Evolutionary conservation across 1,140 invertebrate genomes (phyloP).

Genomic region (Charaxes varanes): DNA sequence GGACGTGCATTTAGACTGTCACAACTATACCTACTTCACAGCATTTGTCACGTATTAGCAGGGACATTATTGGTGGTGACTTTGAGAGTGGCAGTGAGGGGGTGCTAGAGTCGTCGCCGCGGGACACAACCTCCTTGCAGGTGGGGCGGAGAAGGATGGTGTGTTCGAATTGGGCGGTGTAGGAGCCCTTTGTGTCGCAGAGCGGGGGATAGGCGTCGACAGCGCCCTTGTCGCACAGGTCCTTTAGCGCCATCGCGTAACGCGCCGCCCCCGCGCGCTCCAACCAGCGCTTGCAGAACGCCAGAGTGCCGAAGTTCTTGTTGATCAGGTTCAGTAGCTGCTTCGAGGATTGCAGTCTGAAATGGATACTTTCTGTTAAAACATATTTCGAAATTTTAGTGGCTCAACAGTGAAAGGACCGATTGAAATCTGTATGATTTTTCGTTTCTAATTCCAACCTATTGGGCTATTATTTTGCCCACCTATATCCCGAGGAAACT

Average conservation of each 20-base stretch:
- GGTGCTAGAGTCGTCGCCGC: constrained; percentile 95
- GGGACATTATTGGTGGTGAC: too few relatives aligned
- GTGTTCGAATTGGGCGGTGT: constrained; percentile 99
- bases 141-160: constrained; percentile 98
- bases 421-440: too few relatives aligned
- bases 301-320: constrained; percentile 97
- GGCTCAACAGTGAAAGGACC: too few relatives aligned
- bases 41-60: too few relatives aligned
- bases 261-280: constrained; percentile 97
- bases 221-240: constrained; percentile 96
- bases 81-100: too few relatives aligned
- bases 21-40: too few relatives aligned
- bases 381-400: too few relatives aligned
- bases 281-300: constrained; percentile 99
- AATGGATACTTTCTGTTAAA: too few relatives aligned
- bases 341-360: constrained; percentile 92
- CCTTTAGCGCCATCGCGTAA: constrained; percentile 98
- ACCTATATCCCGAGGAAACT: too few relatives aligned
- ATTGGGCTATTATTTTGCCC: too few relatives aligned
- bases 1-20: too few relatives aligned
- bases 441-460: too few relatives aligned
- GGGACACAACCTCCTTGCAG: constrained; percentile 98
- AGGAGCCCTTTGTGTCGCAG: constrained; percentile 97
- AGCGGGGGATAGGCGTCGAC: constrained; percentile 98
- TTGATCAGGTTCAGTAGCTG: constrained; percentile 96